Conservation (phyloP, 2,797 vertebrate species). For the Catharus ustulatus region DNA sequence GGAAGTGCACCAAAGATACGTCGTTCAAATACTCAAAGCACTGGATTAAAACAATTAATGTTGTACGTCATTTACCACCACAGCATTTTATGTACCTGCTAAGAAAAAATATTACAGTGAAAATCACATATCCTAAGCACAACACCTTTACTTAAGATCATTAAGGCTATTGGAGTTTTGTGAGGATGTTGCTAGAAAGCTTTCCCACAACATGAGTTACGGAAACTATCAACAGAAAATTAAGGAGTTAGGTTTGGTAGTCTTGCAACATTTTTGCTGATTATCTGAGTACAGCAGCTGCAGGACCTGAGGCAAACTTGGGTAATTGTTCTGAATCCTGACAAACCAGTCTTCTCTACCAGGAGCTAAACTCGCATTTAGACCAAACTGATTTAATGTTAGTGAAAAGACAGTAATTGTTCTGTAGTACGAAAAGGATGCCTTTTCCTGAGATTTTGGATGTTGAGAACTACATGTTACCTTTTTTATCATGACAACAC, state of each 20-base stretch:
- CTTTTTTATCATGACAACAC: not conserved
- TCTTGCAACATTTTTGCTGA: not conserved
- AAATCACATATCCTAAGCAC: not conserved
- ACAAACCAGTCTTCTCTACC: not conserved
- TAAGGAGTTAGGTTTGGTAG: not conserved
- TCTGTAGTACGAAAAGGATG: not conserved
- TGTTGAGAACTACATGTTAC: not conserved
- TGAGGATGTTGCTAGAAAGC: not conserved
- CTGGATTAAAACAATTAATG: not conserved
- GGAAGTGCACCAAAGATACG: not conserved
- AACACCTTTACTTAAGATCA: not conserved
- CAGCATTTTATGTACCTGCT: not conserved
- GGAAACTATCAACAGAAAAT: not conserved
- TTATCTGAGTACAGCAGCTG: not conserved
- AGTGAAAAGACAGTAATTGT: not conserved
- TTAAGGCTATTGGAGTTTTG: not conserved
- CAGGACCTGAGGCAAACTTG: not conserved
- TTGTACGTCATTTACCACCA: not conserved
- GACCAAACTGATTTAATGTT: not conserved
- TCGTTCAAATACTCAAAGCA: not conserved
- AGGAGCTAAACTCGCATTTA: not conserved
- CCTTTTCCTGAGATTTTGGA: not conserved
- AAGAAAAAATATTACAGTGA: not conserved
- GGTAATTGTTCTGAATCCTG: not conserved
- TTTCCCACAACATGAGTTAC: not conserved